These are phyloP conservation scores for Microcebus jonahi DNA, from an alignment of 2,113 vertebrate species.

Conservation along the genomic window DNA sequence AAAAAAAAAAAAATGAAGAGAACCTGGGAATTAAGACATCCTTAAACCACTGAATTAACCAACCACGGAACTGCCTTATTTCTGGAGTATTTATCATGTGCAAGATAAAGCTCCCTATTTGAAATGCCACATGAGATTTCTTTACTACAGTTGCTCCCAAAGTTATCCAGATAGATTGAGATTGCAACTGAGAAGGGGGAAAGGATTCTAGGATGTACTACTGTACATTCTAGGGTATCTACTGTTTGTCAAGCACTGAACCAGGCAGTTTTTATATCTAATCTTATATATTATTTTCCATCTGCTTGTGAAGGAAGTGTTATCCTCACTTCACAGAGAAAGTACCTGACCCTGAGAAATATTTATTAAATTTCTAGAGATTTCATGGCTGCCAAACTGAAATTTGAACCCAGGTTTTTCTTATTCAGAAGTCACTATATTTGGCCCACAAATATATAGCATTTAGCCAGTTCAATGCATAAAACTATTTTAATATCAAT, in stretches of 20 bases:
- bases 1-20: not conserved
- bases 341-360: not conserved
- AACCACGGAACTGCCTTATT: not conserved
- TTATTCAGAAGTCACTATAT: not conserved
- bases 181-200: not conserved
- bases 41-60: not conserved
- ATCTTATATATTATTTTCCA: not conserved
- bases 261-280: not conserved
- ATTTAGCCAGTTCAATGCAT: not conserved
- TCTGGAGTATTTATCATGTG: not conserved
- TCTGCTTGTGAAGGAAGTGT: not conserved
- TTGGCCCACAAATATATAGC: not conserved
- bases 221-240: not conserved
- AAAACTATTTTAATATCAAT: not conserved
- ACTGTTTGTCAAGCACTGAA: not conserved
- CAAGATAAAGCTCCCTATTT: not conserved
- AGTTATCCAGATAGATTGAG: not conserved
- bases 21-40: not conserved
- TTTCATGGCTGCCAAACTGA: not conserved
- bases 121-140: not conserved
- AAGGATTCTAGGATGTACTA: not conserved
- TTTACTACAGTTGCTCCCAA: not conserved
- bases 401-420: not conserved
- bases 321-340: not conserved
- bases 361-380: not conserved